Conservation (phyloP, 1,140 invertebrate species). For the Thrips palmi region DNA sequence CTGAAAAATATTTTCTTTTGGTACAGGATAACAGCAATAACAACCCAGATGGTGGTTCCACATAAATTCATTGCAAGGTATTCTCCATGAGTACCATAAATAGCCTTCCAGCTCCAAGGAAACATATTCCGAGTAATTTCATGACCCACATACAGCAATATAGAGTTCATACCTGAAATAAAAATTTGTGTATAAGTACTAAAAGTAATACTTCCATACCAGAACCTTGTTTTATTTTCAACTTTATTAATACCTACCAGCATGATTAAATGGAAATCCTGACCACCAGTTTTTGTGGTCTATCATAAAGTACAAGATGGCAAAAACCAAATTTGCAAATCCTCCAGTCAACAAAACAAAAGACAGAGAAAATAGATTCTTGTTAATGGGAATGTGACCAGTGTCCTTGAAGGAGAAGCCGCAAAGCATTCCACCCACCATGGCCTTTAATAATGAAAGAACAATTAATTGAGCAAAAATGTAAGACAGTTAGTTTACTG, state of each 20-base stretch:
- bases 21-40: constrained; percentile 51
- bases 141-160: constrained; percentile 74
- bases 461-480: constrained; percentile 1
- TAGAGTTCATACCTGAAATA: constrained; percentile 71
- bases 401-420: constrained; percentile 52
- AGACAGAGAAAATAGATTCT: constrained; percentile 76
- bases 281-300: constrained; percentile 60
- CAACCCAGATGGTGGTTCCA: constrained; percentile 62
- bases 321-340: constrained; percentile 52
- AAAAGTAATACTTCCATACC: not conserved
- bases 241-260: constrained; percentile 24
- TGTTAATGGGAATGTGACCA: constrained; percentile 71
- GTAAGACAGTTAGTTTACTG: not conserved
- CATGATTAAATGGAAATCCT: constrained; percentile 62
- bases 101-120: constrained; percentile 55
- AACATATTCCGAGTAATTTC: constrained; percentile 56
- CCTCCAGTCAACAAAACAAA: constrained; percentile 56
- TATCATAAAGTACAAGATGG: constrained; percentile 55
- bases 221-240: not conserved
- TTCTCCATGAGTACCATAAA: constrained; percentile 49
- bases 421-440: constrained; percentile 52
- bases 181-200: constrained; percentile 17
- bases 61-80: constrained; percentile 56
- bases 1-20: constrained; percentile 49
- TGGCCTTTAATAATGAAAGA: constrained; percentile 22